phyloP scores from a whole-genome alignment of 2,888 invertebrate species.

The Tiliacea aurago region DNA sequence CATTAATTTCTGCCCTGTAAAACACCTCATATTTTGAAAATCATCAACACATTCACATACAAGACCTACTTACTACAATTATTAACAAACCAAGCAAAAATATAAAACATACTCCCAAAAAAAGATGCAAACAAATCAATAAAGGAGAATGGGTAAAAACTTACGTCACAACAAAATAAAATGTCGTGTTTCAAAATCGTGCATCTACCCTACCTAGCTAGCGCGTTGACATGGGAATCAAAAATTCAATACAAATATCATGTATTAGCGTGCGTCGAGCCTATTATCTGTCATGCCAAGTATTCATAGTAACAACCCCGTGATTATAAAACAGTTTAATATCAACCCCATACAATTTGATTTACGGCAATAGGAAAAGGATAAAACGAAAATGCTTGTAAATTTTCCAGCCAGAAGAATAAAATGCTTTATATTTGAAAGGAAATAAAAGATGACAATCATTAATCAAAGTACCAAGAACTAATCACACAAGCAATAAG shows the following conservation, averaged over 20 bases:
- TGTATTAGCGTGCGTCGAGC: slow-evolving; percentile 46
- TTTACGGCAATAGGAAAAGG: slow-evolving; percentile 17
- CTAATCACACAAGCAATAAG: slow-evolving; percentile 14
- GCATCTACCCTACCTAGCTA: slow-evolving; percentile 15
- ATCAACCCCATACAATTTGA: slow-evolving; percentile 44
- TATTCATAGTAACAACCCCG: slow-evolving; percentile 41
- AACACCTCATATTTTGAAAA: not conserved
- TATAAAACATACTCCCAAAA: slow-evolving; percentile 13
- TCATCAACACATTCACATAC: not conserved
- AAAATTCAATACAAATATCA: slow-evolving; percentile 50
- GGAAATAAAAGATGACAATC: slow-evolving; percentile 7
- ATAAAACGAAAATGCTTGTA: slow-evolving; percentile 19
- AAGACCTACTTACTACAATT: not conserved
- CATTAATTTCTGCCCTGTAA: slow-evolving; percentile 1
- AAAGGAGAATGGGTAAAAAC: not conserved
- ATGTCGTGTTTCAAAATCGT: slow-evolving; percentile 47
- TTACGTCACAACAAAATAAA: slow-evolving; percentile 17
- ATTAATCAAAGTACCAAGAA: not conserved
- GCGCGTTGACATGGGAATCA: slow-evolving; percentile 48
- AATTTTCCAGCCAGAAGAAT: not conserved
- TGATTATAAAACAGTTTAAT: slow-evolving; percentile 40
- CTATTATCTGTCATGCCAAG: slow-evolving; percentile 46
- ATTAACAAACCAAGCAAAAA: slow-evolving; percentile 13
- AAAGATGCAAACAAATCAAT: slow-evolving; percentile 21
- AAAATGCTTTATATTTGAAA: slow-evolving; percentile 4